Base-by-base conservation (phyloP, 2,113 vertebrate species). In the Halichoerus grypus region DNA sequence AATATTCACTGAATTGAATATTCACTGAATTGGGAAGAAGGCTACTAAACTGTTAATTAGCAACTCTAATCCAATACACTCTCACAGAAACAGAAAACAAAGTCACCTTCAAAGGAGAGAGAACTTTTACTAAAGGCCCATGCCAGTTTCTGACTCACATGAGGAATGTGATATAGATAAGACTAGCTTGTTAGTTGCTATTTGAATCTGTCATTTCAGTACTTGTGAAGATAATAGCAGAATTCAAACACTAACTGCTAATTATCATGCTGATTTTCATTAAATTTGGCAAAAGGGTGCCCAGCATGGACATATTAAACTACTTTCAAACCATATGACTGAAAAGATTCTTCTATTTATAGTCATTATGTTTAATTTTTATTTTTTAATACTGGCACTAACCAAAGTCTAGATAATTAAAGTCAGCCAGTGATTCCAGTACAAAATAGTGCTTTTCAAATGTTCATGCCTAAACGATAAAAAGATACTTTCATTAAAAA, bases 261-360 rank as follows among this genome's bases (percentile, higher is more conserved):
- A 98, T 97, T 95, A 98, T 96, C 99, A 99, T 97, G 98, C 98
- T 98, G 98, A 94, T 98, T 99, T 99, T 99, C 99, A 99, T 99
- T 99, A 99, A 99, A 98, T 99, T 98, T 98, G 98, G 97, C 98
- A 98, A 99, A 98, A 99, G 97, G 97, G 88, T 97, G 90, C 98
- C 96, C 98, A 99, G 98, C 98, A 98, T 98, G 98, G 97, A 98
- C 99, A 98, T 98, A 98, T 98, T 98, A 98, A 98, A 98, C 95
- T 97, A 96, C 98, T 98, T 98, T 98, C 98, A 98, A 92, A 91
- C 98, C 97, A 98, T 98, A 97, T 97, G 94, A 98, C 95, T 98
- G 98, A 98, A 98, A 98, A 96, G 98, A 88, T 89, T 98, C 96
- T 97, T 98, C 98, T 99, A 98, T 98, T 99, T 98, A 98, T 98